Evolutionary conservation across 2,797 vertebrate species (phyloP), one percentile per base, ranked within the genome.

Genomic region (Melanotaenia boesemani): DNA sequence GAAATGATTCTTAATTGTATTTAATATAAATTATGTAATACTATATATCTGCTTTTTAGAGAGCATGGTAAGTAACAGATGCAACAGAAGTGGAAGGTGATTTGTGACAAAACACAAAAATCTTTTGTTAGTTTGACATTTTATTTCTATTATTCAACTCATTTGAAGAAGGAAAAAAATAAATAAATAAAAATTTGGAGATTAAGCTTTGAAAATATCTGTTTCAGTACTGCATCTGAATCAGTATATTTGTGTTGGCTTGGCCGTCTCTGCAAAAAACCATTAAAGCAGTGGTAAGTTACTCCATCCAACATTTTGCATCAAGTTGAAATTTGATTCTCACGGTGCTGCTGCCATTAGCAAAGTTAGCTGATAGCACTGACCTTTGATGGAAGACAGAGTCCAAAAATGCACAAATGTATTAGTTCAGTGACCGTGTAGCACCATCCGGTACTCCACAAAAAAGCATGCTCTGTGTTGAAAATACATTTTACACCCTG

Each of bases 361-460:
- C 56, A 65, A 65, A 72, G 62, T 11, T 58, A 71, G 60, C 37
- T 56, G 60, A 71, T 71, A 63, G 50, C 24, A 0, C 4, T 39
- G 18, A 70, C 57, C 24, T 70, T 46, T 7, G 26, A 56, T 26
- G 30, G 12, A 46, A 16, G 48, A 64, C 46, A 60, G 68, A 36
- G 30, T 44, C 36, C 73, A 39, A 57, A 69, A 68, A 24, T 36
- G 41, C 67, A 59, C 55, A 58, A 36, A 22, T 30, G 22, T 34
- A 30, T 54, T 54, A 11, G 28, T 18, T 44, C 16, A 41, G 54
- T 18, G 41, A 15, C 37, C 8, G 28, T 63, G 58, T 16, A 34
- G 34, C 44, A 28, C 24, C 11, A 28, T 39, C 34, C 11, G 44
- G 26, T 59, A 30, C 28, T 46, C 41, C 28, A 57, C n/a, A 32